phyloP scores from a whole-genome alignment of 2,888 invertebrate species.

The Alsophila aescularia region DNA sequence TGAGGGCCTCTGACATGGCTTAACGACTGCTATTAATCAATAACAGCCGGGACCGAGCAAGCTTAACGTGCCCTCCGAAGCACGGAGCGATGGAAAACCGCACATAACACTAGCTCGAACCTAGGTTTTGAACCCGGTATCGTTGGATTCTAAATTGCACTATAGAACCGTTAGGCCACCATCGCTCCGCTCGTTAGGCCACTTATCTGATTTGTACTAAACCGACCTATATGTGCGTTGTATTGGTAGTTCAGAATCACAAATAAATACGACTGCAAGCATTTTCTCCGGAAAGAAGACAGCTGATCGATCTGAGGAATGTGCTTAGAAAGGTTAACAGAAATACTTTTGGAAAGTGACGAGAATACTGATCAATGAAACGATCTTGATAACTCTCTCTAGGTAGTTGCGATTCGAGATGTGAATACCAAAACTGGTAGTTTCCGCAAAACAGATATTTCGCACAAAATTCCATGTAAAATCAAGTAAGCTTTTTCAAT shows the following conservation, averaged over 20 bases:
- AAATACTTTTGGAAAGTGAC: slow-evolving; percentile 33
- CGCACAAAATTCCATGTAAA: not conserved
- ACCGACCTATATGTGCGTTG: not conserved
- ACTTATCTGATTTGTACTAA: no score
- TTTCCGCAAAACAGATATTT: slow-evolving; percentile 12
- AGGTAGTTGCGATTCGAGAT: slow-evolving; percentile 30
- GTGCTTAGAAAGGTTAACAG: slow-evolving; percentile 36
- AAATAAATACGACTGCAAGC: slow-evolving; percentile 20
- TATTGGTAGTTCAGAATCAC: slow-evolving; percentile 13
- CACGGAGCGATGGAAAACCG: no score
- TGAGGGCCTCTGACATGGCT: no score
- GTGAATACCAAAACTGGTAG: slow-evolving; percentile 25
- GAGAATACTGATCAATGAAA: slow-evolving; percentile 37
- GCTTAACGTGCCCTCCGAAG: no score
- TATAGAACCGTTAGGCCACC: no score
- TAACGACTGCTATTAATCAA: no score
- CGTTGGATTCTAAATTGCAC: no score
- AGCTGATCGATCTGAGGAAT: slow-evolving; percentile 34
- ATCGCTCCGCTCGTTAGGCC: no score
- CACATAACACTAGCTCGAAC: no score
- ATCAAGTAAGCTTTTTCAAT: slow-evolving; percentile 4
- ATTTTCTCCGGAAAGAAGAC: slow-evolving; percentile 29
- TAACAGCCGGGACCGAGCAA: no score
- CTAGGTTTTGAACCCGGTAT: no score
- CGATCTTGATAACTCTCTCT: slow-evolving; percentile 39